Conservation (phyloP, 2,888 invertebrate species). For the Pyrgus malvae region DNA sequence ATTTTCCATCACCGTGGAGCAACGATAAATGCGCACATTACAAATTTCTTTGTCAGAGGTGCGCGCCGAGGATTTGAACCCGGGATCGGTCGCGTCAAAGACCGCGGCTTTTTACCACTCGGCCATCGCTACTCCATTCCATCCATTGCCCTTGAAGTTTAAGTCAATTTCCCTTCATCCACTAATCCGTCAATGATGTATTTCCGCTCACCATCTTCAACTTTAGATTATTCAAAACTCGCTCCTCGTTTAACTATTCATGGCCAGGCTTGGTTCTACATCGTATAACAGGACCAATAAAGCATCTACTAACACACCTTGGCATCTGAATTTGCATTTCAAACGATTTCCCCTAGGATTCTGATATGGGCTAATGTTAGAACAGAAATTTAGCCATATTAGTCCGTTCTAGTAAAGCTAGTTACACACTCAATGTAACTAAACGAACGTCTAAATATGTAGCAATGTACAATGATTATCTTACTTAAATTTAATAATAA, state of each 20-base stretch:
- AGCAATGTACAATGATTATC: background rate
- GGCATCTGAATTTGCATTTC: slow-evolving; percentile 72
- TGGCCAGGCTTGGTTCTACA: slow-evolving; percentile 32
- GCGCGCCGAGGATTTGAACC: too few relatives aligned
- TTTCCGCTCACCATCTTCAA: slow-evolving; percentile 15
- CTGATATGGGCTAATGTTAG: slow-evolving; percentile 47
- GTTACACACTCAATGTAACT: slow-evolving; percentile 9
- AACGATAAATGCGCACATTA: too few relatives aligned
- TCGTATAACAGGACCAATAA: slow-evolving; percentile 57
- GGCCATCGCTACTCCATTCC: too few relatives aligned
- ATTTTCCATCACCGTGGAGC: too few relatives aligned
- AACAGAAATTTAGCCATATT: slow-evolving; percentile 62
- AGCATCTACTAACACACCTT: slow-evolving; percentile 65
- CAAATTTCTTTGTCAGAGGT: too few relatives aligned
- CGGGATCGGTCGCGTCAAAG: too few relatives aligned
- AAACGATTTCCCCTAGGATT: slow-evolving; percentile 43
- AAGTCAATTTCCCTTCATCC: background rate
- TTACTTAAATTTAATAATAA: too few relatives aligned
- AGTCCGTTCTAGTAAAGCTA: slow-evolving; percentile 37
- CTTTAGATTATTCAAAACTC: slow-evolving; percentile 28
- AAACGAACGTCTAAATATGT: background rate
- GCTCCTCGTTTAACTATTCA: slow-evolving; percentile 34
- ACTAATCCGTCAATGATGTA: slow-evolving; percentile 8
- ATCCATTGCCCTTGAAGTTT: background rate
- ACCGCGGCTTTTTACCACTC: too few relatives aligned